Evolutionary conservation across 2,888 invertebrate species (phyloP).

Genomic region (Andrena bicolor): DNA sequence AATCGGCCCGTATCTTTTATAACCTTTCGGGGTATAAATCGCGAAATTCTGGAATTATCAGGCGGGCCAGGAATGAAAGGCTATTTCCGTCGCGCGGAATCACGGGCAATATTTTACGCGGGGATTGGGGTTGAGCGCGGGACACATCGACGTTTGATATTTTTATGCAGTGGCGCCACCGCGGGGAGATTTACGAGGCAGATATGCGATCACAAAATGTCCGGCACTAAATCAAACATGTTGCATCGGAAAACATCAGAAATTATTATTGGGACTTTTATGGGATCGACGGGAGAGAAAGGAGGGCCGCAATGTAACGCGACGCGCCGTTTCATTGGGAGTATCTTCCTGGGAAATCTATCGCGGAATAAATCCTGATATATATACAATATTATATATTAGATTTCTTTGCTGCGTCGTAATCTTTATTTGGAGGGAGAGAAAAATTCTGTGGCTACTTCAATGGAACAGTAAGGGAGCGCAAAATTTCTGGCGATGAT

Average conservation of each 20-base stretch:
- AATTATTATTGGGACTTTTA: slow-evolving; percentile 86
- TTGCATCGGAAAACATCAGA: slow-evolving; percentile 85
- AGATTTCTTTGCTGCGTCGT: background rate
- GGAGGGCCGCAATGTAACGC: slow-evolving; percentile 67
- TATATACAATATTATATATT: too few species aligned
- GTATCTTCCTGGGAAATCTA: slow-evolving; percentile 44
- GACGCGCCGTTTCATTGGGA: slow-evolving; percentile 46
- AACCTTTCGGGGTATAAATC: slow-evolving; percentile 74
- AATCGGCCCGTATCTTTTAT: slow-evolving; percentile 73
- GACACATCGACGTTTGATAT: slow-evolving; percentile 85
- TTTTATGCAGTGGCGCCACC: slow-evolving; percentile 83
- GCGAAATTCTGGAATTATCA: slow-evolving; percentile 76
- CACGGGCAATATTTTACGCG: slow-evolving; percentile 83
- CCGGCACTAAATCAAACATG: slow-evolving; percentile 85
- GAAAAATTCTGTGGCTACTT: slow-evolving; percentile 10
- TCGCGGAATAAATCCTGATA: slow-evolving; percentile 48
- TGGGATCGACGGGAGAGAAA: slow-evolving; percentile 79
- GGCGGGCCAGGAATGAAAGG: slow-evolving; percentile 76
- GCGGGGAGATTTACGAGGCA: slow-evolving; percentile 85
- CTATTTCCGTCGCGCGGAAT: slow-evolving; percentile 79
- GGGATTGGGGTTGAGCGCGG: slow-evolving; percentile 80
- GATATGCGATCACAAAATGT: slow-evolving; percentile 85
- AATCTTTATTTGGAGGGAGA: slow-evolving; percentile 22
- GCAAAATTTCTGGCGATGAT: too few species aligned
- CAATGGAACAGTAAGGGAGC: background rate